Evolutionary conservation across 2,888 invertebrate genomes (phyloP).

Genomic region (Liopterus haemorrhoidalis): DNA sequence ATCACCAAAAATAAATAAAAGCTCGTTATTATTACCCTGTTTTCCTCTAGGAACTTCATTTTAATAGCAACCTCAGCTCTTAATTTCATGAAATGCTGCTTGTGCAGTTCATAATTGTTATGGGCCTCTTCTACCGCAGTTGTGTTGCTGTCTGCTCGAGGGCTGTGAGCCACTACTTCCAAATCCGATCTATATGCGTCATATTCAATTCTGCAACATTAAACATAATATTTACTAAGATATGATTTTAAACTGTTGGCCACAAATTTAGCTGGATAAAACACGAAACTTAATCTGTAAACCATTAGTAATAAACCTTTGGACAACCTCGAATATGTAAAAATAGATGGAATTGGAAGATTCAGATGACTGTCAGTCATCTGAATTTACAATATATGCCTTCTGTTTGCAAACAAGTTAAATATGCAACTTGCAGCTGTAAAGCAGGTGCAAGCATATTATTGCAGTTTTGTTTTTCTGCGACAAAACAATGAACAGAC

Average conservation of each 20-base stretch:
- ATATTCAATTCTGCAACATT: slow-evolving; percentile 65
- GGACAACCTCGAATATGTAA: no score
- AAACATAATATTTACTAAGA: slow-evolving; percentile 13
- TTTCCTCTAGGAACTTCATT: slow-evolving; percentile 94
- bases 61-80: slow-evolving; percentile 92
- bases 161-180: slow-evolving; percentile 68
- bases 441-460: no score
- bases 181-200: slow-evolving; percentile 96
- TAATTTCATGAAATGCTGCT: slow-evolving; percentile 86
- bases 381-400: no score
- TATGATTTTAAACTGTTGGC: background rate
- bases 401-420: no score
- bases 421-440: no score
- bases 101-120: slow-evolving; percentile 75
- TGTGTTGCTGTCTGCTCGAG: slow-evolving; percentile 50
- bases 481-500: no score
- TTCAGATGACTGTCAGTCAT: no score
- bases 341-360: no score
- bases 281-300: background rate
- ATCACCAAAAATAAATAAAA: slow-evolving; percentile 4
- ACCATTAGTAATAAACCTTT: background rate
- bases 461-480: no score
- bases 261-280: background rate
- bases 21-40: slow-evolving; percentile 60
- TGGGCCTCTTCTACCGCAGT: slow-evolving; percentile 72